Evolutionary conservation across 2,888 invertebrate genomes (phyloP).

Genomic region (Oligia fasciuncula): DNA sequence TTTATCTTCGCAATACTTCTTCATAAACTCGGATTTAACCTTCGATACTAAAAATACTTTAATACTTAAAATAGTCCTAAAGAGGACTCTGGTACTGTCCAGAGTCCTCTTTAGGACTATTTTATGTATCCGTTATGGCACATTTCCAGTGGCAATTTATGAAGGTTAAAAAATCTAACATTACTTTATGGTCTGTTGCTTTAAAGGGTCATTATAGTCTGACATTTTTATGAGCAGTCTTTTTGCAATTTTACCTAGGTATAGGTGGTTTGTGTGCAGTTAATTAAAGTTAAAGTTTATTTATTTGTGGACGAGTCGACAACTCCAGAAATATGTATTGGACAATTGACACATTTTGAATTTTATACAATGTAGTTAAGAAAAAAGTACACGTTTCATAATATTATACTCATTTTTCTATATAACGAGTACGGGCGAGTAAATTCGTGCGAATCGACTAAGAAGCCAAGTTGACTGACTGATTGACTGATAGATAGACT

Average conservation of each 20-base stretch:
- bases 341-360: too few species aligned
- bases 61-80: too few species aligned
- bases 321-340: too few species aligned
- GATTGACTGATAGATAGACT: background rate
- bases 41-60: too few species aligned
- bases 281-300: too few species aligned
- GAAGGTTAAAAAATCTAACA: slow-evolving; percentile 60
- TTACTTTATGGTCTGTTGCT: background rate
- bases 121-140: slow-evolving; percentile 64
- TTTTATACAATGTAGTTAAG: too few species aligned
- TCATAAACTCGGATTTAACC: slow-evolving; percentile 42
- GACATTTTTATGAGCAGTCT: slow-evolving; percentile 42
- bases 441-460: too few species aligned
- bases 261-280: background rate
- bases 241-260: background rate
- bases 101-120: slow-evolving; percentile 54
- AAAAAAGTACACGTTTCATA: too few species aligned
- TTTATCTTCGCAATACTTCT: slow-evolving; percentile 45
- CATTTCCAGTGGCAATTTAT: slow-evolving; percentile 61
- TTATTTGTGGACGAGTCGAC: too few species aligned
- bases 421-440: too few species aligned
- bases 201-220: slow-evolving; percentile 50
- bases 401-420: too few species aligned
- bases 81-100: slow-evolving; percentile 9
- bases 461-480: background rate